phyloP scores from a whole-genome alignment of 2,113 vertebrate species.

The crab-eating macaque (Macaca fascicularis) region DNA sequence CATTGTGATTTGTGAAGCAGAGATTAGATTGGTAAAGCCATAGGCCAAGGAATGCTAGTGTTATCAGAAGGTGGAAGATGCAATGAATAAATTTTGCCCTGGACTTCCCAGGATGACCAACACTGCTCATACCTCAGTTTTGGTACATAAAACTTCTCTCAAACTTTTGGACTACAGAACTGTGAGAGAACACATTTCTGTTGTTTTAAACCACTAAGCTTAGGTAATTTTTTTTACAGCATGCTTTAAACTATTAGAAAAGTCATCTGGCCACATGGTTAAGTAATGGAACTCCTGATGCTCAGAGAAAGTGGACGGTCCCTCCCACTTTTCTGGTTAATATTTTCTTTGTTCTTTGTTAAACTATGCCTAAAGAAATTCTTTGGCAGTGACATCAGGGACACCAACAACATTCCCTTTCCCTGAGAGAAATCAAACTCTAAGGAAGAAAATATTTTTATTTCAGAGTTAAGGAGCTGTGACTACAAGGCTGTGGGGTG shows the following conservation, averaged over 20 bases:
- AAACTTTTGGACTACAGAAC: not conserved
- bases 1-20: not conserved
- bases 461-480: not conserved
- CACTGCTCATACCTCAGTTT: not conserved
- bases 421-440: not conserved
- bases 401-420: not conserved
- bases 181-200: not conserved
- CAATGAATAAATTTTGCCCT: not conserved
- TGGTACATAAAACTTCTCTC: not conserved
- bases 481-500: accelerated
- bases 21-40: not conserved
- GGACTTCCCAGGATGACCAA: not conserved
- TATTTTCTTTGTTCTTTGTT: not conserved
- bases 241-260: not conserved
- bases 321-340: not conserved
- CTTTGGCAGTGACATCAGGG: not conserved
- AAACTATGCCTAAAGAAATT: not conserved
- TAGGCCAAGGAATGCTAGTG: not conserved
- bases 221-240: not conserved
- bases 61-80: not conserved
- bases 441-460: not conserved
- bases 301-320: not conserved
- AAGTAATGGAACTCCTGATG: not conserved
- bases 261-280: not conserved
- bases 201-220: not conserved